Evolutionary conservation across 2,113 vertebrate genomes (phyloP), one percentile per base, ranked within the genome.

Genomic region (Eira barbara): DNA sequence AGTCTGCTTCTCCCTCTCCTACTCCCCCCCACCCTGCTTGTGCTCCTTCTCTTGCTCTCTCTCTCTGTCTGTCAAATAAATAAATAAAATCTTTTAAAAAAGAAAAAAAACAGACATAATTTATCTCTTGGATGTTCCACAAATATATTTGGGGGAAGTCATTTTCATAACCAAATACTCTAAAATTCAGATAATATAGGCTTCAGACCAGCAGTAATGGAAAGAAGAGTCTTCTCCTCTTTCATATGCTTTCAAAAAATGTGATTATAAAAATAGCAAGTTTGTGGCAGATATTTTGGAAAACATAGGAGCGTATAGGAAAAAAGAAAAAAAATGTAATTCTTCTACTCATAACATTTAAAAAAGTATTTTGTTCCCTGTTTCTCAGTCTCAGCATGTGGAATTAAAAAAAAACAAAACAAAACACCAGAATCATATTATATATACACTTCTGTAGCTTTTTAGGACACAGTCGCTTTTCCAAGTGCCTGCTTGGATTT

Each of bases 401-500:
- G 42, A 71, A 80, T 87, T 95, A 31, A 78, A 18, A 55, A 73
- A 67, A 61, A 52, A n/a, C n/a, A n/a, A 47, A 11, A 42, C 39
- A 18, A 67, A 2, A n/a, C 20, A 34, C 14, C 18, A 45, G 39
- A 71, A 23, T 91, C 39, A 15, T 55, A 3, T 63, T 78, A 57
- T 21, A 29, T 7, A 27, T 21, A 80, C 2, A 74, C 18, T 87
- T 97, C 27, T 27, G 20, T 49, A 91, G 47, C 27, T 93, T 52
- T 59, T 96, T 89, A 95, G 81, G 94, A n/a, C 91, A 94, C 31
- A 29, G 18, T 59, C 93, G 55, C 18, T 78, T 87, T 95, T 61
- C 29, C 23, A 92, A 92, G 21, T 29, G 45, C 34, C 6, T 89
- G 5, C 34, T 74, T 79, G 23, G 13, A 42, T 80, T 76, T 94